These are phyloP conservation scores for Beris chalybata DNA, from an alignment of 2,888 invertebrate genomes.

Conservation along the genomic window DNA sequence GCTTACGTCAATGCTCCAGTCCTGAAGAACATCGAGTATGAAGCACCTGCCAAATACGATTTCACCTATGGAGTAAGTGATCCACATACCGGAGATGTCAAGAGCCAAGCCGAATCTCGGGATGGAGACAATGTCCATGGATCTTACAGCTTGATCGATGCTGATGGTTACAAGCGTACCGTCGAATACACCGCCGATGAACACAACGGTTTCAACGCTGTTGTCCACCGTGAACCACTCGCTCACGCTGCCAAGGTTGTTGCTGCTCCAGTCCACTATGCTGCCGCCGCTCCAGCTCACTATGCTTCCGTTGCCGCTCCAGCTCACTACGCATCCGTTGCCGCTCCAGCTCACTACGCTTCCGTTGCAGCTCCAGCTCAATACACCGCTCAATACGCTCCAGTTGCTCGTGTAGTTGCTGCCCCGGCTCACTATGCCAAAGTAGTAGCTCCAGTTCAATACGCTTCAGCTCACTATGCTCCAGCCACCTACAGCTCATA, in stretches of 20 bases:
- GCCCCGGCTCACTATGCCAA: not conserved
- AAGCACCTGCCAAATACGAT: conserved; percentile 54
- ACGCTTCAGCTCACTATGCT: conserved; percentile 19
- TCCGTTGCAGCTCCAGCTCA: not conserved
- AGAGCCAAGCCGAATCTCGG: conserved; percentile 59
- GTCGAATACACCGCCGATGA: conserved; percentile 61
- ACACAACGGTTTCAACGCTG: conserved; percentile 61
- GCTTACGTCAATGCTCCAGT: not conserved
- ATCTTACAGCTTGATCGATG: conserved; percentile 59
- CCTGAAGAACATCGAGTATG: conserved; percentile 42
- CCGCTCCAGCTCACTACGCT: conserved; percentile 15
- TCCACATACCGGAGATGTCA: conserved; percentile 60
- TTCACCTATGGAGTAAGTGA: conserved; percentile 59
- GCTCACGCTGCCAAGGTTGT: conserved; percentile 2
- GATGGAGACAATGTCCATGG: conserved; percentile 60
- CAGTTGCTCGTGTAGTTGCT: conserved; percentile 2
- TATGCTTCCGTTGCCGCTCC: conserved; percentile 10
- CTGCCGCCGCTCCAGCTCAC: conserved; percentile 16
- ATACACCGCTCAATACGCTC: not conserved
- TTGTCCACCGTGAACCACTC: conserved; percentile 55
- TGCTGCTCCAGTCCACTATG: conserved; percentile 13
- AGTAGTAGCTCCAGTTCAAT: not conserved
- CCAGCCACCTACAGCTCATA: conserved; percentile 9
- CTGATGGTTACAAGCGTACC: conserved; percentile 60
- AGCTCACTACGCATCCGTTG: not conserved